phyloP scores from a whole-genome alignment of 1,140 invertebrate species.

The Tetraneura akinire region DNA sequence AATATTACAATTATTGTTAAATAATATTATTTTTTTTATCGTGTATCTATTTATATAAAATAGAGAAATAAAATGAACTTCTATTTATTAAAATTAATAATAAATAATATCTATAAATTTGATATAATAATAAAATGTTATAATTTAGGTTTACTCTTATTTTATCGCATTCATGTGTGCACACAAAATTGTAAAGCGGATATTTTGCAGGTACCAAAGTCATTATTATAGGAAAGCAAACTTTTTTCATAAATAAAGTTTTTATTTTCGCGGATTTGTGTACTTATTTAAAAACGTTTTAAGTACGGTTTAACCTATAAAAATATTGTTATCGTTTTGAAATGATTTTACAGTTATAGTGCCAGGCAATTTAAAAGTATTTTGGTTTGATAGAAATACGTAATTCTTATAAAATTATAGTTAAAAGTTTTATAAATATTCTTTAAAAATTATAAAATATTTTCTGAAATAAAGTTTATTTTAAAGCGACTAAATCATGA shows the following conservation, averaged over 20 bases:
- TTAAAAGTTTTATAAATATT: conserved; percentile 9
- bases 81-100: too few species aligned
- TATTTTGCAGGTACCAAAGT: background rate
- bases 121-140: too few species aligned
- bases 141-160: too few species aligned
- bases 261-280: background rate
- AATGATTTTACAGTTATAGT: background rate
- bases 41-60: too few species aligned
- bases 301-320: background rate
- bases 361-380: background rate
- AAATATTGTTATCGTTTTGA: conserved; percentile 25
- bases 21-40: too few species aligned
- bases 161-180: too few species aligned
- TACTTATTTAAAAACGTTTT: too few species aligned
- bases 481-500: too few species aligned
- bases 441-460: background rate
- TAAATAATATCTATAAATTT: too few species aligned
- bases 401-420: background rate
- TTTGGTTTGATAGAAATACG: background rate
- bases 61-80: too few species aligned
- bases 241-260: conserved; percentile 32
- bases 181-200: background rate
- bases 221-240: background rate
- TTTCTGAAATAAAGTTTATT: background rate
- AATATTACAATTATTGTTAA: too few species aligned